Evolutionary conservation across 1,140 invertebrate species (phyloP).

Genomic region (Neodiprion pinetum): DNA sequence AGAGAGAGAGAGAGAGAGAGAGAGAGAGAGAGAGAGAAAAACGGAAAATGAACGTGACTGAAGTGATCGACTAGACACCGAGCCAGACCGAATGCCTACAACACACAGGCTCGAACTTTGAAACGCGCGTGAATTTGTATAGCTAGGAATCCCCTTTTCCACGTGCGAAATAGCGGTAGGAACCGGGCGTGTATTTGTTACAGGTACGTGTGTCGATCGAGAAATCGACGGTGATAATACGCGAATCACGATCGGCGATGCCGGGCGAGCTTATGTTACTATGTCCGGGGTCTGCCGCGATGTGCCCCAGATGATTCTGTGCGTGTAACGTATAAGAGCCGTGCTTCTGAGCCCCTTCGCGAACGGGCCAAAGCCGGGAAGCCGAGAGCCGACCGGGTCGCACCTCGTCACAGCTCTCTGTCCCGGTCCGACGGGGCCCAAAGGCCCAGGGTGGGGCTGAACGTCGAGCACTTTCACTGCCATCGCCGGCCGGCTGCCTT

Average conservation of each 20-base stretch:
- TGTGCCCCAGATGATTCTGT: slow-evolving; percentile 6
- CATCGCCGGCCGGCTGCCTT: not conserved
- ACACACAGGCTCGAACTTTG: too few species aligned
- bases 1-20: too few species aligned
- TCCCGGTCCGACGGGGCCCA: not conserved
- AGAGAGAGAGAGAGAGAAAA: too few species aligned
- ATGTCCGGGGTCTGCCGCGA: slow-evolving; percentile 6
- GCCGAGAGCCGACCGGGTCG: not conserved
- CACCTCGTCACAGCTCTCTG: not conserved
- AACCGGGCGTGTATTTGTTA: too few species aligned
- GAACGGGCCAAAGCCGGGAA: not conserved
- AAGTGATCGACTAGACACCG: too few species aligned
- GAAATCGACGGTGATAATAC: not conserved
- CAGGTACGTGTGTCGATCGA: not conserved
- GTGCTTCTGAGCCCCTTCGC: not conserved
- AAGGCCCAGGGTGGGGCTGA: not conserved
- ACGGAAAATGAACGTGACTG: too few species aligned
- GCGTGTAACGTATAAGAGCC: not conserved
- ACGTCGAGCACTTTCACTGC: not conserved
- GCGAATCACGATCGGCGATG: too few species aligned
- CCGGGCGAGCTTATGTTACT: not conserved
- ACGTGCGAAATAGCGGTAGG: too few species aligned
- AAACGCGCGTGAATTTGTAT: too few species aligned
- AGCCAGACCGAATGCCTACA: too few species aligned
- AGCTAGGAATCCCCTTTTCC: too few species aligned